Base-by-base conservation (phyloP, 1,140 invertebrate species). In the Drosophila carrolli region DNA sequence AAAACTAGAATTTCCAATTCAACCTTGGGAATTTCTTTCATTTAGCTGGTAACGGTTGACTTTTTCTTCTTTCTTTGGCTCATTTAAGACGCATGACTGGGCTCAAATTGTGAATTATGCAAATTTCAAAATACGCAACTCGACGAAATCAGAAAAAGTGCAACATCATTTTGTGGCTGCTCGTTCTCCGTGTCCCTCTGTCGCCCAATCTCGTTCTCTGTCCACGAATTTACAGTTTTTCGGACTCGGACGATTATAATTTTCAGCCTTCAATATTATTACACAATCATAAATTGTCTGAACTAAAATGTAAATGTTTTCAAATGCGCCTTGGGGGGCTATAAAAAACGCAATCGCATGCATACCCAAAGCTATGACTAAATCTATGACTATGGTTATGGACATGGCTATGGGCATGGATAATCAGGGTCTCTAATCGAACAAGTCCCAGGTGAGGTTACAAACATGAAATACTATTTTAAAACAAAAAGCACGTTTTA, bases 31-130 rank as follows among this genome's bases (percentile, higher is more conserved):
- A 59, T 73, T 78, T 67, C 50, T 81, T 63, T 41, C 38, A 47
- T 51, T 68, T 53, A 27, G 38, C 43, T 27, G 8, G 57, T 43
- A 38, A 50, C 74, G 60, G 58, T 57, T 57, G 63, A 41, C 23
- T 70, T 57, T 75, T 48, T 16, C 54, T 41, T 35, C 71, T 59
- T 68, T 66, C 47, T 40, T 60, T 50, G 59, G 23, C 71, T 66
- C 72, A 76, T 76, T 66, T 68, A 74, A 78, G 78, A 61, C 32
- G 61, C 62, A 83, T 83, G 81, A 85, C 81, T 85, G 35, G 73
- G 47, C 72, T 77, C 19, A 16, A 73, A 73, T 81, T 59, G 61
- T 55, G 61, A 81, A 81, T 85, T 73, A 81, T 84, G 81, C 81
- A 77, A 84, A 75, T 81, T 66, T 58, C 14, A 54, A 73, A 65